These are phyloP conservation scores for Musca domestica DNA, from an alignment of 1,140 invertebrate species.

Conservation along the genomic window DNA sequence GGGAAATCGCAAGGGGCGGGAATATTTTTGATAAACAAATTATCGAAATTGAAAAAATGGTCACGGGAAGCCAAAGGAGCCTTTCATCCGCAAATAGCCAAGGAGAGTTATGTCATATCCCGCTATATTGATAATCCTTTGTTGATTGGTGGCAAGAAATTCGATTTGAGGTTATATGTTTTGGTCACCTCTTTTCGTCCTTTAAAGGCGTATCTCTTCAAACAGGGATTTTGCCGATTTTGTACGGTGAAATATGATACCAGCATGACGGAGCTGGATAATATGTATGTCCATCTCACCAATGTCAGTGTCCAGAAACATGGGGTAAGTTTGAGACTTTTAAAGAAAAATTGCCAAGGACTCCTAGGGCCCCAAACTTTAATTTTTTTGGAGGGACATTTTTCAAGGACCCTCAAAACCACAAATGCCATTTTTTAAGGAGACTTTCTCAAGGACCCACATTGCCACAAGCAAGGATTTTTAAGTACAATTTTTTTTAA, in stretches of 20 bases:
- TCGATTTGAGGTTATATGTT: constrained; percentile 81
- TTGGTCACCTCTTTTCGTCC: constrained; percentile 80
- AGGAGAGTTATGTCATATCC: constrained; percentile 90
- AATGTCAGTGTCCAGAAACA: constrained; percentile 84
- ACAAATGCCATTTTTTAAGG: no score
- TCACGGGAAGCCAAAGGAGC: constrained; percentile 75
- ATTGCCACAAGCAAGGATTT: no score
- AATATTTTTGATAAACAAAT: constrained; percentile 85
- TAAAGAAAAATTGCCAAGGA: neutral
- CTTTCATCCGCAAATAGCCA: constrained; percentile 76
- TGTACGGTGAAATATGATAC: constrained; percentile 81
- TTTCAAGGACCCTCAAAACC: no score
- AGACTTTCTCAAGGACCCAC: no score
- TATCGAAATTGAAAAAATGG: constrained; percentile 86
- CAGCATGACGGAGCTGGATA: constrained; percentile 74
- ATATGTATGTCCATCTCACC: constrained; percentile 85
- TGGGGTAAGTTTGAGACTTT: constrained; percentile 60
- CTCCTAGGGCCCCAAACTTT: neutral
- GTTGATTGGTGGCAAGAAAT: constrained; percentile 84
- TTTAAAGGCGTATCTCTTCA: constrained; percentile 78
- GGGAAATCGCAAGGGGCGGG: constrained; percentile 86
- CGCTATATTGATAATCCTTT: constrained; percentile 83
- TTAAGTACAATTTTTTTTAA: no score
- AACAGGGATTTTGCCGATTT: constrained; percentile 77
- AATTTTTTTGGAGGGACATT: neutral